These are phyloP conservation scores for Aphis craccivora DNA, from an alignment of 1,140 invertebrate genomes.

Conservation along the genomic window DNA sequence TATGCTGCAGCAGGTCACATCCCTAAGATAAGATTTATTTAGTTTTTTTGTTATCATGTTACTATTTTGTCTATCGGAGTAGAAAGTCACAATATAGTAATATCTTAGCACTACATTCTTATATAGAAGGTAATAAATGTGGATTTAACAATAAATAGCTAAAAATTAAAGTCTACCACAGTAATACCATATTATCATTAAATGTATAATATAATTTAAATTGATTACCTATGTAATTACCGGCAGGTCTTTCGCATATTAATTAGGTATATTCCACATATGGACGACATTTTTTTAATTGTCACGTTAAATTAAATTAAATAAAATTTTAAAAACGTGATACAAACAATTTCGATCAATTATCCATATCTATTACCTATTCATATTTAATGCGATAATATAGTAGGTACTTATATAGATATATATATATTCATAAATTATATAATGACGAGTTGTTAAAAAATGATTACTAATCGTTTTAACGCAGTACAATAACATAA, in stretches of 20 bases:
- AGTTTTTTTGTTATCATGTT: neutral
- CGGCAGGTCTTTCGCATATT: neutral
- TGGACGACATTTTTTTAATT: neutral
- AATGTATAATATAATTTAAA: neutral
- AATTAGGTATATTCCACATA: neutral
- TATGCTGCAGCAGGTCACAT: too few species aligned
- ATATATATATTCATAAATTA: neutral
- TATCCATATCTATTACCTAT: neutral
- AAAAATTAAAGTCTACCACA: neutral
- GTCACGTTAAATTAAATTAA: neutral
- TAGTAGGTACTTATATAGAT: neutral
- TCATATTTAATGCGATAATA: neutral
- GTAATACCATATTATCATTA: neutral
- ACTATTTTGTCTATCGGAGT: too few species aligned
- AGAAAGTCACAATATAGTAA: too few species aligned
- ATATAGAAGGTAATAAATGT: too few species aligned
- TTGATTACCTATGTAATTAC: too few species aligned
- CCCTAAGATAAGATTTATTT: neutral
- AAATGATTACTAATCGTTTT: constrained; percentile 15
- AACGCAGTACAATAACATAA: neutral
- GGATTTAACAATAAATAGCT: neutral
- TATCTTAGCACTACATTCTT: too few species aligned
- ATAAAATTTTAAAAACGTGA: neutral
- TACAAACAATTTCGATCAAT: neutral
- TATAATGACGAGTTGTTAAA: neutral